These are phyloP conservation scores for Gasteruption jaculator DNA, from an alignment of 2,888 invertebrate genomes.

Conservation along the genomic window DNA sequence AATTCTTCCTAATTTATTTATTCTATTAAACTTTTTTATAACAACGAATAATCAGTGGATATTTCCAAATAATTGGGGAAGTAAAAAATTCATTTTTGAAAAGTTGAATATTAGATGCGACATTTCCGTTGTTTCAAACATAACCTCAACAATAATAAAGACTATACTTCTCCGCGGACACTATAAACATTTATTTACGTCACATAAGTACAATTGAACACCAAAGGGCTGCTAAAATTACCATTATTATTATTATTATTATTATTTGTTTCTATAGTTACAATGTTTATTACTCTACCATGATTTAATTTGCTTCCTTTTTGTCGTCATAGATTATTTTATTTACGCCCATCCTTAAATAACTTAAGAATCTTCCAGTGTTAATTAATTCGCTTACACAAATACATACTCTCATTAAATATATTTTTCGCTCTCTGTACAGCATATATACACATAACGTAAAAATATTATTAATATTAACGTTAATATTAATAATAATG, in stretches of 20 bases:
- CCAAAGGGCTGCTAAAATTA: conserved; percentile 47
- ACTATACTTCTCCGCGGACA: too few species aligned
- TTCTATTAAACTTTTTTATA: too few species aligned
- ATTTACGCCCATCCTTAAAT: conserved; percentile 34
- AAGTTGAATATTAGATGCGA: too few species aligned
- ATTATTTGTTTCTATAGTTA: conserved; percentile 26
- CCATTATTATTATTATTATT: conserved; percentile 32
- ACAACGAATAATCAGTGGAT: too few species aligned
- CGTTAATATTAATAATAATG: too few species aligned
- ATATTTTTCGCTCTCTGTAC: conserved; percentile 43
- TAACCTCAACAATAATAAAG: not conserved
- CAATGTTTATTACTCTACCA: conserved; percentile 18
- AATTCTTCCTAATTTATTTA: too few species aligned
- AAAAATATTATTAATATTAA: too few species aligned
- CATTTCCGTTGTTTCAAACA: too few species aligned
- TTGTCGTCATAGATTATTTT: too few species aligned
- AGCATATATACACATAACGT: conserved; percentile 31
- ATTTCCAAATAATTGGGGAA: too few species aligned
- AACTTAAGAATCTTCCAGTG: too few species aligned
- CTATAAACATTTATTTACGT: conserved; percentile 51
- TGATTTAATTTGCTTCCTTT: conserved; percentile 16
- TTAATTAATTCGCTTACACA: conserved; percentile 32
- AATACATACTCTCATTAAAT: conserved; percentile 40
- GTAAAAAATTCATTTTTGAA: too few species aligned
- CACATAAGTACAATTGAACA: conserved; percentile 51